phyloP scores from a whole-genome alignment of 2,888 invertebrate species.

The Lymantria dispar region DNA sequence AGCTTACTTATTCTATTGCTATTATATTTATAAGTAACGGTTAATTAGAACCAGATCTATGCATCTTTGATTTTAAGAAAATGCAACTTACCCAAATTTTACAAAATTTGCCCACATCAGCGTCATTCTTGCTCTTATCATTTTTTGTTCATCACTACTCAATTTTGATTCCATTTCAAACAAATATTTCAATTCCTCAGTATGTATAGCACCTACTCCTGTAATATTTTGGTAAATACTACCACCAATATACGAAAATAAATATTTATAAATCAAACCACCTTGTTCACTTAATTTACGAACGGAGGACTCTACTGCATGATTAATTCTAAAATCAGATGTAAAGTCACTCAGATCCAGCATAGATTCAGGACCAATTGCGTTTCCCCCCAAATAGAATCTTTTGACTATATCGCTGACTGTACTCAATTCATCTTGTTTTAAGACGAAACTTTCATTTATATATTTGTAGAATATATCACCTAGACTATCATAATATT shows the following conservation, averaged over 20 bases:
- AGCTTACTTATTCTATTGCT: too few relatives aligned
- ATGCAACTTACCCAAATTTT: conserved; percentile 45
- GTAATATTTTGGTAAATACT: conserved; percentile 34
- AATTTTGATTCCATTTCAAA: conserved; percentile 25
- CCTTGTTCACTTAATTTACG: conserved; percentile 38
- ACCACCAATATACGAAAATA: conserved; percentile 44
- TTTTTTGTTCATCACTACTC: conserved; percentile 33
- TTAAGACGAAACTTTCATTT: conserved; percentile 5
- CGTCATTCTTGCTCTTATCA: conserved; percentile 45
- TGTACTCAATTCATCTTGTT: conserved; percentile 17
- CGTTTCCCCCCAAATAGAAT: conserved; percentile 40
- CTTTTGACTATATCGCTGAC: conserved; percentile 27
- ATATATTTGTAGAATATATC: conserved; percentile 16
- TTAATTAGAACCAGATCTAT: too few relatives aligned
- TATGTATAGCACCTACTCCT: conserved; percentile 43
- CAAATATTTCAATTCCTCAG: conserved; percentile 44
- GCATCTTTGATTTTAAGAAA: neutral
- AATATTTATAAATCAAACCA: conserved; percentile 37
- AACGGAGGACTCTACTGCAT: conserved; percentile 44
- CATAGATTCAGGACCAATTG: conserved; percentile 33
- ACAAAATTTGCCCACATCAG: conserved; percentile 54
- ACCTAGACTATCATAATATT: conserved; percentile 19
- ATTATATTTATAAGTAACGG: too few relatives aligned
- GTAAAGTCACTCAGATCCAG: conserved; percentile 39
- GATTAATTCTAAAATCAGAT: conserved; percentile 39